A percentile compares a stretch with the other conserved stretches of the same genome.
These are phyloP conservation scores for Panulirus ornatus DNA, from an alignment of 1,140 invertebrate genomes.

Conservation along the genomic window DNA sequence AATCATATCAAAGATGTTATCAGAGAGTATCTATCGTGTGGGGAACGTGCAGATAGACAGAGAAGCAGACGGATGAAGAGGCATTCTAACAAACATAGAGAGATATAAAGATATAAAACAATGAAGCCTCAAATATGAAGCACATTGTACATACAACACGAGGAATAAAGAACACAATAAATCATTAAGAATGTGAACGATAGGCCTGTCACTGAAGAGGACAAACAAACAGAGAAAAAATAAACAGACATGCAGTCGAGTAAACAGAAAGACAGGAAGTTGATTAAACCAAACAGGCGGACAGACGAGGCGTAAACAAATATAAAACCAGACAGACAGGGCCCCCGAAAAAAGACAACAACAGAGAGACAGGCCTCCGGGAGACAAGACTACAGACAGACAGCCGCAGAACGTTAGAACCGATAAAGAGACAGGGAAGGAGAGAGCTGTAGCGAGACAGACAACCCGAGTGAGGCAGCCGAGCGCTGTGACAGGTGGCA, in stretches of 20 bases:
- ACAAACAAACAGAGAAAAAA: background rate
- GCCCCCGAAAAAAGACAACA: background rate
- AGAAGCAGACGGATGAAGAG: no score
- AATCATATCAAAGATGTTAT: no score
- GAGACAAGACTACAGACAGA: background rate
- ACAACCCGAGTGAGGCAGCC: background rate
- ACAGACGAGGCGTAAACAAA: constrained; percentile 11
- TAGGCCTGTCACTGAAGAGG: no score
- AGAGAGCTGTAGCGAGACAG: background rate
- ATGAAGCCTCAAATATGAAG: no score
- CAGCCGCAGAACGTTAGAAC: background rate
- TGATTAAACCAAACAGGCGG: background rate
- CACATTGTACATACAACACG: no score
- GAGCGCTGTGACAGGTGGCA: background rate
- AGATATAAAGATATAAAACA: no score
- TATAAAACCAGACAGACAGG: background rate
- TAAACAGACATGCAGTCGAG: background rate
- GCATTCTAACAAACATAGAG: no score
- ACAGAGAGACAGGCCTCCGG: background rate
- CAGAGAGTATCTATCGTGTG: no score
- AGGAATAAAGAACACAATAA: no score
- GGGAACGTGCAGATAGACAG: no score
- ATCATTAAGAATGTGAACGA: no score
- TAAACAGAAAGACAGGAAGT: constrained; percentile 11
- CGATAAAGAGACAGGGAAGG: constrained; percentile 18